Conservation (phyloP, 2,888 invertebrate species). For the Chymomyza caudatula region DNA sequence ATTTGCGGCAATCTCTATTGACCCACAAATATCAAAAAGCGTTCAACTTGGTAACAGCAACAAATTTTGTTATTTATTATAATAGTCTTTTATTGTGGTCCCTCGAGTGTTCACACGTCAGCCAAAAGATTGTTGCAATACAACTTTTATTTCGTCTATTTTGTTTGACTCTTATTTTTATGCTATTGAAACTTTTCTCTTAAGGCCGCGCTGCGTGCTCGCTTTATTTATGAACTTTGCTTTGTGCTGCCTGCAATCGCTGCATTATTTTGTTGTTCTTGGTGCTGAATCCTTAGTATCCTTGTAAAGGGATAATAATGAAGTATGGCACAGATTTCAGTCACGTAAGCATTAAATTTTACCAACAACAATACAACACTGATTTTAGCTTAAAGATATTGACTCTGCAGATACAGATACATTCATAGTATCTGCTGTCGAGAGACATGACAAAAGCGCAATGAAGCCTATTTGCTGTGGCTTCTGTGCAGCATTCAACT, state of each 20-base stretch:
- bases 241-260: slow-evolving; percentile 22
- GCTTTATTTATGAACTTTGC: slow-evolving; percentile 58
- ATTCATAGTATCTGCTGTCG: slow-evolving; percentile 28
- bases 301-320: neutral
- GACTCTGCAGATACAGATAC: neutral
- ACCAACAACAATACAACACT: slow-evolving; percentile 50
- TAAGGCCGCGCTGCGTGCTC: slow-evolving; percentile 33
- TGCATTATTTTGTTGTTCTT: slow-evolving; percentile 22
- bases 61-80: neutral
- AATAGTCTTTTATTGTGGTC: neutral
- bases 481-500: slow-evolving; percentile 27
- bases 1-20: too few species aligned
- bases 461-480: slow-evolving; percentile 54
- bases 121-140: neutral
- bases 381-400: slow-evolving; percentile 54
- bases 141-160: neutral
- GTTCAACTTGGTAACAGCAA: neutral
- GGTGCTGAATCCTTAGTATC: neutral
- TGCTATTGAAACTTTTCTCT: slow-evolving; percentile 42
- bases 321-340: slow-evolving; percentile 34
- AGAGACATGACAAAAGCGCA: slow-evolving; percentile 48
- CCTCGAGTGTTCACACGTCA: neutral
- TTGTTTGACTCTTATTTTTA: slow-evolving; percentile 16
- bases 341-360: slow-evolving; percentile 59
- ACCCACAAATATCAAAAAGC: neutral